Conservation (phyloP, 1,140 invertebrate genomes). For the Ooceraea biroi region DNA sequence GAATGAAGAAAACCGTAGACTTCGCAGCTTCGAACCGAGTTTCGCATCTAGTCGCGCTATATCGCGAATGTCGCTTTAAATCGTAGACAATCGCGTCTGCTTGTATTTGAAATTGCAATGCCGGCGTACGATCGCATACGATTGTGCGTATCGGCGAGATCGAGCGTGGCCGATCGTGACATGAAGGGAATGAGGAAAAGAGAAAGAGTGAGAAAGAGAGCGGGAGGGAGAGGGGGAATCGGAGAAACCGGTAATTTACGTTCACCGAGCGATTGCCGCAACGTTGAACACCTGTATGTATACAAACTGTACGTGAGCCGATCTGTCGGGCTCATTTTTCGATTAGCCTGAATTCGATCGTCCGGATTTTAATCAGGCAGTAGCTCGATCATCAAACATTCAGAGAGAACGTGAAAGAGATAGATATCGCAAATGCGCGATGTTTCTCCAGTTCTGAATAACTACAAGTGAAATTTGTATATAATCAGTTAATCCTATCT, state of each 20-base stretch:
- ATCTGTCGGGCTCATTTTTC: conserved; percentile 39
- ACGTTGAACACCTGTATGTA: conserved; percentile 75
- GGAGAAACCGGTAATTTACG: conserved; percentile 79
- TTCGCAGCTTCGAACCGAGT: background rate
- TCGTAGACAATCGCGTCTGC: conserved; percentile 36
- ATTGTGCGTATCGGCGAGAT: conserved; percentile 34
- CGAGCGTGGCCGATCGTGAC: conserved; percentile 60
- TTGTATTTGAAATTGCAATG: conserved; percentile 23
- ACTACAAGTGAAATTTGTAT: conserved; percentile 53
- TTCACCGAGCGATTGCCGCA: conserved; percentile 70
- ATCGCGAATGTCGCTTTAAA: conserved; percentile 18
- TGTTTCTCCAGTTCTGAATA: conserved; percentile 25
- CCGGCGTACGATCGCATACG: conserved; percentile 1
- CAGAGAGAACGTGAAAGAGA: conserved; percentile 25
- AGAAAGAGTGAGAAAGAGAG: conserved; percentile 9
- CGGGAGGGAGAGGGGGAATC: conserved; percentile 59
- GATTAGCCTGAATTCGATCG: conserved; percentile 49
- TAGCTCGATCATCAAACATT: conserved; percentile 25
- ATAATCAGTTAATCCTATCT: conserved; percentile 34
- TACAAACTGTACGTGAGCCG: conserved; percentile 39
- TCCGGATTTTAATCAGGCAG: conserved; percentile 41
- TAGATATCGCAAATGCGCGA: background rate
- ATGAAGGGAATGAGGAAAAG: conserved; percentile 13
- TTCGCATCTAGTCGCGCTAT: background rate
- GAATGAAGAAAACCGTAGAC: conserved; percentile 1